A percentile compares a stretch with the other conserved stretches of the same genome.
phyloP scores from a whole-genome alignment of 2,888 invertebrate species.

The Eilema griseolum region DNA sequence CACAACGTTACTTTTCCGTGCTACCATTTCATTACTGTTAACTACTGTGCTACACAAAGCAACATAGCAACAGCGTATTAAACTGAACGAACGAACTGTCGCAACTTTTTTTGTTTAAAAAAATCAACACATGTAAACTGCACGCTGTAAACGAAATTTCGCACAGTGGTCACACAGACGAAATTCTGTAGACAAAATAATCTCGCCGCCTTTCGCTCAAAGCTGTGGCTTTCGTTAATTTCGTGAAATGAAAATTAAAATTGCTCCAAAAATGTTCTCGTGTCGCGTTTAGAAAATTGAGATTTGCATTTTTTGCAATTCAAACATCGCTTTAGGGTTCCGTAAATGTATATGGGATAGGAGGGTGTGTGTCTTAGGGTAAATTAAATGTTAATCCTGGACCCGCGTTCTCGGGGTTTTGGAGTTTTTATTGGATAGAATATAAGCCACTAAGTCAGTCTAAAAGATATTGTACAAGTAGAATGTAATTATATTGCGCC shows the following conservation, averaged over 20 bases:
- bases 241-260: constrained; percentile 48
- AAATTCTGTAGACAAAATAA: constrained; percentile 31
- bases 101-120: neutral
- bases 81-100: neutral
- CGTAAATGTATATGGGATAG: constrained; percentile 1
- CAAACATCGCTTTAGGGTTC: constrained; percentile 18
- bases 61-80: neutral
- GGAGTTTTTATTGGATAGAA: neutral
- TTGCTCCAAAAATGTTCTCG: constrained; percentile 35
- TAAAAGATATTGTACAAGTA: neutral
- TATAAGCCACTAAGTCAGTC: neutral
- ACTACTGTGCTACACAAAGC: neutral
- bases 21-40: neutral
- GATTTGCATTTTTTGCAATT: constrained; percentile 34
- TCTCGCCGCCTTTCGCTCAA: constrained; percentile 22
- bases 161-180: constrained; percentile 22
- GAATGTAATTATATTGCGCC: no score
- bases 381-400: constrained; percentile 6
- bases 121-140: constrained; percentile 16
- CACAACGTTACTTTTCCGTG: neutral
- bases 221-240: constrained; percentile 49
- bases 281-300: constrained; percentile 41
- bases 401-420: neutral
- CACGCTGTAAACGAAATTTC: constrained; percentile 29
- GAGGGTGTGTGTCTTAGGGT: neutral